phyloP scores from a whole-genome alignment of 2,113 vertebrate species.

The Genyomyrus donnyi region DNA sequence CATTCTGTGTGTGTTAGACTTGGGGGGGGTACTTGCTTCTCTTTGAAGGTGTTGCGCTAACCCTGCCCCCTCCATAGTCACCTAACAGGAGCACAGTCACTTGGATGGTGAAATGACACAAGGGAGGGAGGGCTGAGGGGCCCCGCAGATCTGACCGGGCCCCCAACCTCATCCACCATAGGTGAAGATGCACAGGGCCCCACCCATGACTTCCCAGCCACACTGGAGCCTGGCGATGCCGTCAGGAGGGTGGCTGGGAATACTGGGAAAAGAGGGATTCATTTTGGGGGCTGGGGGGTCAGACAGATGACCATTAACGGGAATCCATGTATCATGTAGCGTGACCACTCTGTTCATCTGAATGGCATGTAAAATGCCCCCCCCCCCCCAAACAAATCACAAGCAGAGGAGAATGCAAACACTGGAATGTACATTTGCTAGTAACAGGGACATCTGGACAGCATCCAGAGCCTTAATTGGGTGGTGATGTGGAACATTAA shows the following conservation, averaged over 20 bases:
- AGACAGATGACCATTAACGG: not conserved
- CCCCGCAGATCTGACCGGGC: not conserved
- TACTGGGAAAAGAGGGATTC: not conserved
- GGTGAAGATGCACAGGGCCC: not conserved
- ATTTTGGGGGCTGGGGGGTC: not conserved
- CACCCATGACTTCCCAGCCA: not conserved
- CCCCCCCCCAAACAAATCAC: not conserved
- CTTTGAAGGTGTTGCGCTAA: not conserved
- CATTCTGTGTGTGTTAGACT: not conserved
- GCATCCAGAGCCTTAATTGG: slow-evolving; percentile 3
- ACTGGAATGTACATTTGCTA: not conserved
- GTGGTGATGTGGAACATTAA: not conserved
- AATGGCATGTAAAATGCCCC: not conserved
- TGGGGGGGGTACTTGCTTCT: not conserved
- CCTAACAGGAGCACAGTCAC: not conserved
- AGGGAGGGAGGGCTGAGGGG: not conserved
- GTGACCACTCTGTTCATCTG: not conserved
- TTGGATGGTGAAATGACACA: not conserved
- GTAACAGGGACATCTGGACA: not conserved
- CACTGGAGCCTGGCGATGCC: not conserved
- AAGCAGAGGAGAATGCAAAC: not conserved
- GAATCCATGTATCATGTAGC: not conserved
- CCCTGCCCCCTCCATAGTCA: not conserved
- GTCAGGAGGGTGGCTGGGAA: no score
- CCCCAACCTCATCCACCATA: not conserved